phyloP scores from a whole-genome alignment of 1,140 invertebrate species.

The Colletes gigas region DNA sequence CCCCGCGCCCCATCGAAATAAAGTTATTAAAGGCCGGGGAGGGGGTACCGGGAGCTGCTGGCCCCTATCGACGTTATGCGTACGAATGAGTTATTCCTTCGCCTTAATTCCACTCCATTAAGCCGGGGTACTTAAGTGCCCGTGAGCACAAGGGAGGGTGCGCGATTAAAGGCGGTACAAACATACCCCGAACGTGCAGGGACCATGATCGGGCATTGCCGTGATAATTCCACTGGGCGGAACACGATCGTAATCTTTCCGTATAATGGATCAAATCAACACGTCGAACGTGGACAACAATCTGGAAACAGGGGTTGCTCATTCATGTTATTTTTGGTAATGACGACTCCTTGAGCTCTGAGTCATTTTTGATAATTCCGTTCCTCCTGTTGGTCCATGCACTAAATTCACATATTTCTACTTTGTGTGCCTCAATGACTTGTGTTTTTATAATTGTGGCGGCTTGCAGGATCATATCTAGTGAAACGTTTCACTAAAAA shows the following conservation, averaged over 20 bases:
- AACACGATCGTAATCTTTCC: conserved; percentile 5
- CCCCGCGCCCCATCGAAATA: conserved; percentile 54
- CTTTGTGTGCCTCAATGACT: too few species aligned
- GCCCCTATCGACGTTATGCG: conserved; percentile 57
- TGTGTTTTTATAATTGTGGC: too few species aligned
- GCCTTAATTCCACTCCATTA: conserved; percentile 66
- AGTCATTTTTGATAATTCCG: too few species aligned
- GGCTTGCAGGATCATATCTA: too few species aligned
- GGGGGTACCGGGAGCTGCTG: neutral
- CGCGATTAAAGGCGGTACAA: conserved; percentile 57
- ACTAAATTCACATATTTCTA: too few species aligned
- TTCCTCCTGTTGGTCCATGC: too few species aligned
- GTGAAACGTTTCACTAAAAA: too few species aligned
- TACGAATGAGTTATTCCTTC: conserved; percentile 68
- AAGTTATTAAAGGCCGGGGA: conserved; percentile 61
- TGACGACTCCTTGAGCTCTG: too few species aligned
- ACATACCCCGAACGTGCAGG: conserved; percentile 15
- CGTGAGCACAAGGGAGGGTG: conserved; percentile 40
- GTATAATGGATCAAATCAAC: neutral
- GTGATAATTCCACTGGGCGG: conserved; percentile 38
- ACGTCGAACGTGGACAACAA: neutral
- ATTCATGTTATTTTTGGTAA: too few species aligned
- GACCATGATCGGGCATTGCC: conserved; percentile 4
- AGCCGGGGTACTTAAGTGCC: conserved; percentile 57
- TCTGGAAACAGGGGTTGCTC: neutral